Percentiles rank a stretch among this genome's conserved stretches.
Conservation (phyloP, 2,113 vertebrate genomes). For the Patagioenas fasciata region DNA sequence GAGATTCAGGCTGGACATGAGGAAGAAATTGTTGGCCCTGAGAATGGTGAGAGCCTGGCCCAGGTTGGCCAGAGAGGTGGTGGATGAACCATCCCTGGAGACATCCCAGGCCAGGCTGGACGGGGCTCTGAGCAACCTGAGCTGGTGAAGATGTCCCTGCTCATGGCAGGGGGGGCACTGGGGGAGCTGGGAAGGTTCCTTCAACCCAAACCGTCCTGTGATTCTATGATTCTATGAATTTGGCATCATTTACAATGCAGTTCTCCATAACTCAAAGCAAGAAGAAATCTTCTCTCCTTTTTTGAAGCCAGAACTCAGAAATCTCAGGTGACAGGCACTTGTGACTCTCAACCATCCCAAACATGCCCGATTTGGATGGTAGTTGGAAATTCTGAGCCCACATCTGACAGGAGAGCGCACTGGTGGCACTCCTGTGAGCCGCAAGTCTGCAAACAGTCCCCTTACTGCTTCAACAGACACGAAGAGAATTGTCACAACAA, state of each 20-base stretch:
- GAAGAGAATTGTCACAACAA: background rate
- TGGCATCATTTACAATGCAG: background rate
- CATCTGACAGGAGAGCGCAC: background rate
- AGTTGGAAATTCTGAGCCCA: background rate
- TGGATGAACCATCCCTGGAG: no score
- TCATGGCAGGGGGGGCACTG: no score
- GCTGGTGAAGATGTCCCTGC: no score
- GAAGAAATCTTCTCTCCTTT: background rate
- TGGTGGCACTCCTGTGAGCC: background rate
- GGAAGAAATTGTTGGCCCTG: no score
- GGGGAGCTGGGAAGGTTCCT: no score
- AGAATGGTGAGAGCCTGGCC: no score
- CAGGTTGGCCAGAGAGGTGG: no score
- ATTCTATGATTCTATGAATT: no score
- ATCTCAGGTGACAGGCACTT: background rate
- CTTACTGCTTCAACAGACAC: background rate
- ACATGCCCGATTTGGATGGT: background rate
- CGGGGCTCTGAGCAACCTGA: no score
- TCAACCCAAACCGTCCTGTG: no score
- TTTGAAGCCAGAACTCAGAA: background rate
- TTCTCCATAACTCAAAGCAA: background rate
- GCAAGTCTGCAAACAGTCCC: background rate
- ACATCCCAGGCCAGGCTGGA: no score
- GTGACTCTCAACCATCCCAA: background rate
- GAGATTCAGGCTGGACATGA: no score